Conservation (phyloP, 64 coral and sea anemone species). For the Pocillopora verrucosa region DNA sequence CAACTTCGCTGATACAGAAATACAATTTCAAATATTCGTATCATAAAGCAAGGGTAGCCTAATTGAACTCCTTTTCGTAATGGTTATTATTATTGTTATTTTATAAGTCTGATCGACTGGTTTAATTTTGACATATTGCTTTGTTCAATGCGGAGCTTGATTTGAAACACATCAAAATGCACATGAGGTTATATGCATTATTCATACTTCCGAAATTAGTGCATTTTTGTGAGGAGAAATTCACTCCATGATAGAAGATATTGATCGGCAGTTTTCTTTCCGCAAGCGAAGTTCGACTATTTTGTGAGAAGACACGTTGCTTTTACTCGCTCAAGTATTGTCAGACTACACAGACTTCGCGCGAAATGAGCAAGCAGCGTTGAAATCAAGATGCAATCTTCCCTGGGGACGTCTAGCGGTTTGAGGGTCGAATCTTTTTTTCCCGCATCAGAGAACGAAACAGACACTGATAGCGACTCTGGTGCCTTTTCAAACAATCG, state of each 20-base stretch:
- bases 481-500: conserved; percentile 12
- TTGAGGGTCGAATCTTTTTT: conserved; percentile 11
- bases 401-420: neutral
- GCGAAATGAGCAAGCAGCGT: neutral
- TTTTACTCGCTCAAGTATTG: neutral
- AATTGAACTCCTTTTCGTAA: neutral
- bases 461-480: conserved; percentile 26
- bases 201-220: conserved; percentile 5
- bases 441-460: conserved; percentile 33
- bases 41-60: neutral
- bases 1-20: neutral
- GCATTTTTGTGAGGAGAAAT: neutral
- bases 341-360: neutral
- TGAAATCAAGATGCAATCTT: conserved; percentile 13
- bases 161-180: conserved; percentile 36
- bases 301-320: neutral
- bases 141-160: neutral
- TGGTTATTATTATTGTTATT: neutral
- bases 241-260: neutral
- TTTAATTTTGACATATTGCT: conserved; percentile 1
- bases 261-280: neutral
- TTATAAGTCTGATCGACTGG: neutral
- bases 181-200: conserved; percentile 20
- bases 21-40: neutral
- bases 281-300: neutral